phyloP scores from a whole-genome alignment of 2,797 vertebrate species.

The Ptychobarbus kaznakovi region DNA sequence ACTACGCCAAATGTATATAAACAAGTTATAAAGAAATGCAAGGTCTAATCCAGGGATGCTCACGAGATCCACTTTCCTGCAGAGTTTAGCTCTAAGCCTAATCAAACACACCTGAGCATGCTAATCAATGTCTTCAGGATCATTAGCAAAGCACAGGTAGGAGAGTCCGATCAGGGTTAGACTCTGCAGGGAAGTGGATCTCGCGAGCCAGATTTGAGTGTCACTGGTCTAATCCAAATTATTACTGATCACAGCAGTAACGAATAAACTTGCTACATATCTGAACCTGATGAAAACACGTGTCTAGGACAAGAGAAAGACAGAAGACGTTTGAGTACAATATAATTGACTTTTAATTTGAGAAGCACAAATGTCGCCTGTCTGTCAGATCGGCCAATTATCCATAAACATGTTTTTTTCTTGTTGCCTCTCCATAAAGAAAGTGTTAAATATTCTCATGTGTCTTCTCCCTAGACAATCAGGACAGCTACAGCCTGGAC shows the following conservation, averaged over 20 bases:
- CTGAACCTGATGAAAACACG: neutral
- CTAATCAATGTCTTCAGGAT: too few species aligned
- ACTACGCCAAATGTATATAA: neutral
- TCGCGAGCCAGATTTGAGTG: too few species aligned
- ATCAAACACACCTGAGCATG: too few species aligned
- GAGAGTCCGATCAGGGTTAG: too few species aligned
- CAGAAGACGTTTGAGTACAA: constrained; percentile 53
- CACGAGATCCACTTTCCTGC: too few species aligned
- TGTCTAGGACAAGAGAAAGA: neutral
- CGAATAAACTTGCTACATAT: neutral
- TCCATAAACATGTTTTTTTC: constrained; percentile 82
- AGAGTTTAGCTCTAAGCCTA: too few species aligned
- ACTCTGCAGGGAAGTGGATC: too few species aligned
- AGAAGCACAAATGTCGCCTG: constrained; percentile 85
- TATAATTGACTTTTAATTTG: constrained; percentile 76
- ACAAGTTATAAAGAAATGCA: neutral
- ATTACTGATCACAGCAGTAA: neutral
- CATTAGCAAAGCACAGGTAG: too few species aligned
- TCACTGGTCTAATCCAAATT: too few species aligned
- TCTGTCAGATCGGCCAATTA: constrained; percentile 82
- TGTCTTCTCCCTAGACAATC: constrained; percentile 79
- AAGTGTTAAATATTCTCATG: constrained; percentile 69
- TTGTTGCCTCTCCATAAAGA: constrained; percentile 83
- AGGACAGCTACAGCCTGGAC: constrained; percentile 81
- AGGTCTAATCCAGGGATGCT: neutral